Evolutionary conservation across 2,113 vertebrate species (phyloP).

Genomic region (Tenrec ecaudatus): DNA sequence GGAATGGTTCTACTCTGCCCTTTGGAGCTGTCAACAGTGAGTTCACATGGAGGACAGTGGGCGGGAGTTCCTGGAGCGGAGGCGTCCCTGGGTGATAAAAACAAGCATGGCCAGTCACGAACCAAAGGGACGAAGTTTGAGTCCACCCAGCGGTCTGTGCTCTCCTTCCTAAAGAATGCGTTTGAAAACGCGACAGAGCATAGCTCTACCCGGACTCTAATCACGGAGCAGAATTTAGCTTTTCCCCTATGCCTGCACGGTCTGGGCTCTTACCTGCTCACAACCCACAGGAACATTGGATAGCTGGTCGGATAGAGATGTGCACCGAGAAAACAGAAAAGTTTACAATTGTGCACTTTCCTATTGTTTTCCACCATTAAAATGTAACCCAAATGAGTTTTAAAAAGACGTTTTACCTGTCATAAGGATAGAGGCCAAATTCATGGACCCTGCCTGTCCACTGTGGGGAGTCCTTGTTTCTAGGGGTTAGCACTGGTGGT

Average conservation of each 20-base stretch:
- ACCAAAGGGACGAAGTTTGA: neutral
- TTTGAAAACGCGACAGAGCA: neutral
- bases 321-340: neutral
- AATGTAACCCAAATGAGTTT: neutral
- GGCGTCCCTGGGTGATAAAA: neutral
- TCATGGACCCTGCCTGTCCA: neutral
- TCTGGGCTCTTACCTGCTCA: neutral
- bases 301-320: neutral
- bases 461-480: neutral
- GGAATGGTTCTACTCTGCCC: no score
- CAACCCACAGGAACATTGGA: neutral
- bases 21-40: no score
- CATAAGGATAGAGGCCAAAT: neutral
- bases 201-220: neutral
- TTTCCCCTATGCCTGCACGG: neutral
- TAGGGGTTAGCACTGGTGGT: neutral
- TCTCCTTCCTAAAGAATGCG: neutral
- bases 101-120: neutral
- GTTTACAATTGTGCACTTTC: neutral
- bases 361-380: conserved; percentile 22
- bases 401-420: neutral
- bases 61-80: neutral
- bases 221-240: neutral
- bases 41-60: no score
- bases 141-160: neutral